Conservation (phyloP, 2,888 invertebrate genomes). For the Dastarcus helophoroides region DNA sequence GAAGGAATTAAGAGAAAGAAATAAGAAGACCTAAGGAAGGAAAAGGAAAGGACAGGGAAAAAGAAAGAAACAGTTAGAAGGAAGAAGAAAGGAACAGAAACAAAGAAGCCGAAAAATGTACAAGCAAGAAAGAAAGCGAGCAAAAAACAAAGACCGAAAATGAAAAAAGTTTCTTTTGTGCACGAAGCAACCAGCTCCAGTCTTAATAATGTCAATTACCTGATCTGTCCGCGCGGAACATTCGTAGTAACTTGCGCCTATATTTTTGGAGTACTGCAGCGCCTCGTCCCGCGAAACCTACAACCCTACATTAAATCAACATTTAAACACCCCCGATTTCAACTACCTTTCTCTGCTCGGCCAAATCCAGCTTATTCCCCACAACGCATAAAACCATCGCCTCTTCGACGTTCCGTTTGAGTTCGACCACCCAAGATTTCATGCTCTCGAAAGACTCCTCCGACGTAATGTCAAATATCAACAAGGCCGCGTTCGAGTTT, state of each 20-base stretch:
- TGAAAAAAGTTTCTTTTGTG: too few relatives aligned
- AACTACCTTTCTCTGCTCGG: constrained; percentile 50
- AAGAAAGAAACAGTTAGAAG: too few relatives aligned
- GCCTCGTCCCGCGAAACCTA: constrained; percentile 53
- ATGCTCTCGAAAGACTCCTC: constrained; percentile 63
- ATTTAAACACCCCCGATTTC: constrained; percentile 2
- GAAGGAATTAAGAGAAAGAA: too few relatives aligned
- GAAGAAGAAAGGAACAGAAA: too few relatives aligned
- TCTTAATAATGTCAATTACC: constrained; percentile 33
- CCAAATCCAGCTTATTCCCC: constrained; percentile 77
- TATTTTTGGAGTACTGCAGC: constrained; percentile 60
- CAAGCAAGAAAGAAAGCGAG: too few relatives aligned
- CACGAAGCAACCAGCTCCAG: too few relatives aligned
- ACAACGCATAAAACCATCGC: constrained; percentile 69
- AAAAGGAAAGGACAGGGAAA: too few relatives aligned
- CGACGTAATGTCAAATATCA: constrained; percentile 78
- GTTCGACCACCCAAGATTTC: constrained; percentile 76
- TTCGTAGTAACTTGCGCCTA: constrained; percentile 77
- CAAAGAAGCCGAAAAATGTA: too few relatives aligned
- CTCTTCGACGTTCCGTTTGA: constrained; percentile 66
- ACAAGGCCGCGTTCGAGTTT: constrained; percentile 78
- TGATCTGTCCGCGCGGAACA: constrained; percentile 70
- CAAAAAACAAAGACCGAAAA: too few relatives aligned
- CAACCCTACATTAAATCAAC: constrained; percentile 11
- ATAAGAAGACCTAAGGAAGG: too few relatives aligned